Evolutionary conservation across 2,797 vertebrate genomes (phyloP), one percentile per base, ranked within the genome.

Genomic region (Poeciliopsis turneri): DNA sequence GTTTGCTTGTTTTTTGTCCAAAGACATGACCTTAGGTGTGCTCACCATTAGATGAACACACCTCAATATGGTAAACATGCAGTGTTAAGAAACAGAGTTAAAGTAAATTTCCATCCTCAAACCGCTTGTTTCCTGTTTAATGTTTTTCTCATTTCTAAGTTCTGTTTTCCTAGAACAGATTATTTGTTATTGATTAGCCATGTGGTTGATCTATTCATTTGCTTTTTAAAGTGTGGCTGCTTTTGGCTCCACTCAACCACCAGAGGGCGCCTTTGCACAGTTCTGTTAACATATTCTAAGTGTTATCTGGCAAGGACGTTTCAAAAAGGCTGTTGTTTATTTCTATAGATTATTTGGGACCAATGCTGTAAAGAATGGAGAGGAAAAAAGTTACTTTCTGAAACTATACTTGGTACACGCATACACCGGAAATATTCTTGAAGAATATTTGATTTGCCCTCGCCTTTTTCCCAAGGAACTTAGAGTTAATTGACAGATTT

Each of bases 261-360:
- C 80, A 92, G 91, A 86, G 88, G 90, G 87, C 81, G 23, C 66
- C 66, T 69, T 69, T 69, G 2, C 25, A 43, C 66, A 25, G n/a
- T 23, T 36, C 36, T 61, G 8, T 33, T 16, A 61, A 61, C 30
- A 61, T 15, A 4, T 18, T 18, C 7, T 7, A 2, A 30, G n/a
- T 30, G 28, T 36, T 39, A 4, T 23, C 20, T 66, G 33, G 16
- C 9, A 6, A 36, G 20, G 30, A 36, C 16, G 0, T 18, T 64
- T 64, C 61, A 20, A 36, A 64, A 64, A 64, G 33, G 61, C 33
- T 41, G 18, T 41, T 41, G 18, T 68, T 41, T 41, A 68, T 68
- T 68, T 41, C 8, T 3, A 68, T 41, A 2, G 36, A 68, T 68
- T 5, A 39, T 68, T 25, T 66, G 64, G 5, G 39, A 25, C 18